These are phyloP conservation scores for Drosophila anceps DNA, from an alignment of 2,888 invertebrate species.

Conservation along the genomic window DNA sequence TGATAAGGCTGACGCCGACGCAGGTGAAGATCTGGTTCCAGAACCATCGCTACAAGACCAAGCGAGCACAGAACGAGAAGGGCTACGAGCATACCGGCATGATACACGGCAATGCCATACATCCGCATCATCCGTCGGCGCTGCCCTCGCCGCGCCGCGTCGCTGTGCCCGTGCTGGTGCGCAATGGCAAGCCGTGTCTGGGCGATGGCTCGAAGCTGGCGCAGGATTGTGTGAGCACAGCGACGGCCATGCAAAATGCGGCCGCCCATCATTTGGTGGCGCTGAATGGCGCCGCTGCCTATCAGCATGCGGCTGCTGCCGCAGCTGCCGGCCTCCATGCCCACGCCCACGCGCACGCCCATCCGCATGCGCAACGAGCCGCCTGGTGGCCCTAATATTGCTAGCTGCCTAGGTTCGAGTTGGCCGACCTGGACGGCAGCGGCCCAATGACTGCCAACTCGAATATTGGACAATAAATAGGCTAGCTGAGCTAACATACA, in stretches of 20 bases:
- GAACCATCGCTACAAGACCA: conserved; percentile 99
- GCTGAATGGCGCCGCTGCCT: conserved; percentile 76
- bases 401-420: conserved; percentile 56
- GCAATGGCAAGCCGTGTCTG: conserved; percentile 96
- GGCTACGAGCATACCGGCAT: conserved; percentile 88
- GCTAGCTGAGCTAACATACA: conserved; percentile 16
- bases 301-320: conserved; percentile 84
- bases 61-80: conserved; percentile 98
- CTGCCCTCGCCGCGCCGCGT: conserved; percentile 95
- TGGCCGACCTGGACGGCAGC: conserved; percentile 22
- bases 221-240: conserved; percentile 85
- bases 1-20: conserved; percentile 97
- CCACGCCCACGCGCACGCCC: conserved; percentile 83
- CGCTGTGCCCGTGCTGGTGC: conserved; percentile 96
- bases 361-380: conserved; percentile 75
- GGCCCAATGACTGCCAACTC: conserved; percentile 63
- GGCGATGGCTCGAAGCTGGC: conserved; percentile 86
- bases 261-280: conserved; percentile 78
- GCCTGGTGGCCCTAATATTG: conserved; percentile 85
- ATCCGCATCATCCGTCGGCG: conserved; percentile 86
- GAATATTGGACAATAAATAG: conserved; percentile 81
- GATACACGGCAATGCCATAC: conserved; percentile 77
- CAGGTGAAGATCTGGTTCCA: conserved; percentile 99
- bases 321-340: conserved; percentile 84
- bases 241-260: conserved; percentile 86